Evolutionary conservation across 1,140 invertebrate species (phyloP), one percentile per base, ranked within the genome.

Genomic region (Agrilus planipennis): DNA sequence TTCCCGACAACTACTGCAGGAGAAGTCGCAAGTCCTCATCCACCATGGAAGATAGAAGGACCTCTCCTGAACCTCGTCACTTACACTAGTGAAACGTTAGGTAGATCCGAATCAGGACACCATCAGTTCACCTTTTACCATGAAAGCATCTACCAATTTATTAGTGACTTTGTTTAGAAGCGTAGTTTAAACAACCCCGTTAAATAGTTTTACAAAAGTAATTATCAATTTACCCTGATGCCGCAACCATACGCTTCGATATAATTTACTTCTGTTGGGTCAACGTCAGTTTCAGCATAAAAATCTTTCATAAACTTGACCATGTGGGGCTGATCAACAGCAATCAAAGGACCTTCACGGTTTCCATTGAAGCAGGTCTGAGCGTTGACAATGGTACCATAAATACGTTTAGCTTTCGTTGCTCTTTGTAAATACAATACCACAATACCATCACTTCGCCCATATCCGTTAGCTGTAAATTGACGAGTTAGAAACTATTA

Each of bases 361-460:
- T 67, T 67, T 5, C 79, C 79, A 59, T 83, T 77, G 41, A 68
- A 71, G 51, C 77, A 76, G 12, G 67, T 70, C 42, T 71, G 71
- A 2, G 72, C 65, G 47, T 77, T 70, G 12, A 80, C 51, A 21
- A 82, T 55, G 14, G 65, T 69, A 4, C 73, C 74, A 52, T 90
- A 90, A 2, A 81, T 65, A 35, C 89, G 66, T 53, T 77, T 81
- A 0, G 90, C 84, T 53, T 81, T 67, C 41, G 79, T 76, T 2
- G 77, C 73, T 54, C 83, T 84, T 63, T 95, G 91, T 5, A 97
- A 59, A 47, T 82, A 82, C 22, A 90, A 62, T 0, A 81, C 78
- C 5, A 75, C 75, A n/a, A 93, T 70, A 1, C 87, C 80, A 64
- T 87, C 82, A 9, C 79, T 76, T 11, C 83, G 68, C 1, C 72